Base-by-base conservation (phyloP, 1,140 invertebrate genomes). In the Drosophila tani region DNA sequence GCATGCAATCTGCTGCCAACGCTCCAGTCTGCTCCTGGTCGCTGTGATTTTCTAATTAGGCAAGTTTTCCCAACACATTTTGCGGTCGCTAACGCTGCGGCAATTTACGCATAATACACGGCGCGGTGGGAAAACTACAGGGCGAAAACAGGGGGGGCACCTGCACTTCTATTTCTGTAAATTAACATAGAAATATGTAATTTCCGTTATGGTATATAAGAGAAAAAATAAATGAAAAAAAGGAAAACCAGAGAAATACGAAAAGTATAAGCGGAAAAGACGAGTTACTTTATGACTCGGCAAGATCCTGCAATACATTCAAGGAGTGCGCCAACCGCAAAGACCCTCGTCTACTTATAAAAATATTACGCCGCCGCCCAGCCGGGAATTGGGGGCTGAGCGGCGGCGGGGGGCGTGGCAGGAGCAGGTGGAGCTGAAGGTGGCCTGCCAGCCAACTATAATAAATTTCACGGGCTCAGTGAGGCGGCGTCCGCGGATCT, bases 41-140 rank as follows among this genome's bases (percentile, higher is more conserved):
- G 82, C 84, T 84, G 77, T 88, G 84, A 87, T 87, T 87, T 87
- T 87, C 81, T 87, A 90, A 87, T 87, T 87, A 87, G 81, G 78
- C 66, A 70, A 71, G 69, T 84, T 87, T 64, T 58, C 66, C 67
- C 69, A 29, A 35, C 69, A 58, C 65, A 87, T 81, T 84, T 84
- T 73, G 63, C 60, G 81, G 83, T 87, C 65, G 81, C 68, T 75
- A 70, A 65, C 59, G 64, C 35, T 77, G 80, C 84, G 66, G 67
- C 71, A 77, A 83, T 88, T 88, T 88, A 80, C 80, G 71, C 75
- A 82, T 86, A 62, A 71, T 60, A 65, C 74, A 78, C 32, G 41
- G 58, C 14, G 15, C n/a, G 27, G 12, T 24, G 57, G n/a, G 15
- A 51, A 49, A 62, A 49, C 19, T 19, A 41, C n/a, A n/a, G 24